These are phyloP conservation scores for Montipora capricornis DNA, from an alignment of 64 coral and sea anemone species.

Conservation along the genomic window DNA sequence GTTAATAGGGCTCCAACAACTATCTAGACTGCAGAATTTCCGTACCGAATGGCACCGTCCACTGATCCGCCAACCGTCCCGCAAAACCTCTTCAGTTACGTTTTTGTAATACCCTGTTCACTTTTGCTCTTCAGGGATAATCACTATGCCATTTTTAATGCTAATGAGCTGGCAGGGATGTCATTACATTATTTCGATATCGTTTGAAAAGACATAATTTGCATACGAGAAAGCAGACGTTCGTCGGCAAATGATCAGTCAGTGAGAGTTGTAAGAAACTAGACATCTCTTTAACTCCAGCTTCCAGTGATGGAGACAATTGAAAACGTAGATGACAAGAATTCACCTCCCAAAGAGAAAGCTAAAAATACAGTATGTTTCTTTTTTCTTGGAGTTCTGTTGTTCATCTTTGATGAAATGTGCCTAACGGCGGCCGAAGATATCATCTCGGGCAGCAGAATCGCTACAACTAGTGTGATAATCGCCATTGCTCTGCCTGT, in stretches of 20 bases:
- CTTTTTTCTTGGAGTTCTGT: conserved; percentile 53
- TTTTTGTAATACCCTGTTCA: too few species aligned
- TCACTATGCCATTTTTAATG: too few species aligned
- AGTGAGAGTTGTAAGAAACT: neutral
- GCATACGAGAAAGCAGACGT: too few species aligned
- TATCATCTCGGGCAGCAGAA: conserved; percentile 57
- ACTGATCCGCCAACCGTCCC: too few species aligned
- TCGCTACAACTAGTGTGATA: conserved; percentile 62
- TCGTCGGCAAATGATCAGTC: neutral
- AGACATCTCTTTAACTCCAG: neutral
- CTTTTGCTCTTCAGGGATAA: too few species aligned
- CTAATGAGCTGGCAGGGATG: too few species aligned
- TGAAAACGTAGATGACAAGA: neutral
- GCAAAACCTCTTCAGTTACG: too few species aligned
- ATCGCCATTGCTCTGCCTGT: conserved; percentile 75
- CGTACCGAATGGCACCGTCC: too few species aligned
- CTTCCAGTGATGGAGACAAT: neutral
- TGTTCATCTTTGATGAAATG: conserved; percentile 69
- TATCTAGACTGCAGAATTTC: too few species aligned
- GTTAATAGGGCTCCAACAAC: too few species aligned
- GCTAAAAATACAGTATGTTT: conserved; percentile 60
- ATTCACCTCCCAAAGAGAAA: neutral
- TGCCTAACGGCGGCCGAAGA: conserved; percentile 65
- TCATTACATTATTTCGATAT: too few species aligned
- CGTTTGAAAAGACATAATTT: too few species aligned